Base-by-base conservation (phyloP, 2,888 invertebrate species). In the Ornithoptera alexandrae region DNA sequence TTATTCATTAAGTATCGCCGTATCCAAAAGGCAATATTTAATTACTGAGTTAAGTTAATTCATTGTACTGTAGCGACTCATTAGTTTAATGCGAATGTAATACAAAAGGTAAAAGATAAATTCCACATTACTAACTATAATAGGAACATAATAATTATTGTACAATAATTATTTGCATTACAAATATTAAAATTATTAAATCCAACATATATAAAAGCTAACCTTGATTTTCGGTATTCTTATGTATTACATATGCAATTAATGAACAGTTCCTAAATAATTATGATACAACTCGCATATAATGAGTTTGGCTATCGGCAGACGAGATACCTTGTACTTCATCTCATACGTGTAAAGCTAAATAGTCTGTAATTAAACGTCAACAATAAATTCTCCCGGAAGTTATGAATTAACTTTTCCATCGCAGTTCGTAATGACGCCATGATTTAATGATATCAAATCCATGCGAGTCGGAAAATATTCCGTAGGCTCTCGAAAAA, bases 401-500 rank as follows among this genome's bases (percentile, higher is more conserved):
- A 71, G 67, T 68, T 36, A 50, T 36, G 30, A 62, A 71, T 68
- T 67, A 71, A 50, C 60, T 67, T 36, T 24, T 36, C 64, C 46
- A 18, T 65, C 60, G 18, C 22, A 15, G 60, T 60, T 57, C 50
- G 58, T n/a, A 30, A 39, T 63, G 70, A 63, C 70, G 70, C 53
- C 42, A 67, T 58, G n/a, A 60, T 62, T 57, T 66, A 69, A 69
- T 63, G 46, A 65, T 64, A 62, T 68, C 64, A 65, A 65, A 70
- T 67, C 63, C 60, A 64, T 64, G 64, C 50, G 64, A 60, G 24
- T 63, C 30, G 70, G 60, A 67, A 67, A 67, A 70, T 71, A 71
- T 67, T 71, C 71, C 72, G 61, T 73, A 69, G 70, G 61, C 67
- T 63, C 62, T 72, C 68, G 72, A 76, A 79, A 79, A 78, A 75